Percentiles rank a stretch among this genome's conserved stretches.
Evolutionary conservation across 53 echinoderm and acorn worm genomes (phyloP).

Genomic region (Mesocentrotus franciscanus): DNA sequence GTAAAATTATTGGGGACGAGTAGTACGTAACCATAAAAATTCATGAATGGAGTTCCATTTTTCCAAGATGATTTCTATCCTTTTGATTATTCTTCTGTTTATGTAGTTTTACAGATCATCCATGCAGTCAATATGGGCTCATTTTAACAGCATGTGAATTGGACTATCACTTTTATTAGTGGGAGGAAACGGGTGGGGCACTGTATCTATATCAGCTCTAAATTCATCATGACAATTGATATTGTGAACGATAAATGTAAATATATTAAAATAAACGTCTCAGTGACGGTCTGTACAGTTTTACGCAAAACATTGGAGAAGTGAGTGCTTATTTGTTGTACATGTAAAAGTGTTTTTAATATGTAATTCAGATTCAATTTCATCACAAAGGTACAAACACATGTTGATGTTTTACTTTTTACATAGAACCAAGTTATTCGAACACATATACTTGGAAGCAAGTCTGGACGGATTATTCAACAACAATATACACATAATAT

Average conservation of each 20-base stretch:
- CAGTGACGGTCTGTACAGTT: slow-evolving; percentile 47
- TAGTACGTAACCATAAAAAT: no score
- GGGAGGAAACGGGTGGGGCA: background rate
- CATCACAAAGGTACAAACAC: background rate
- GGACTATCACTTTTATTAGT: background rate
- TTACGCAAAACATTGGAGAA: background rate
- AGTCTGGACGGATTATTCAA: background rate
- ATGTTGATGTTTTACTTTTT: background rate
- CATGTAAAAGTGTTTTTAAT: background rate
- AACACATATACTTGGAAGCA: slow-evolving; percentile 11
- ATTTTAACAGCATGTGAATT: background rate
- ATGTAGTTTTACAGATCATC: background rate
- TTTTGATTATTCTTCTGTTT: background rate
- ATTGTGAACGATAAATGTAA: slow-evolving; percentile 1
- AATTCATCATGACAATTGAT: background rate
- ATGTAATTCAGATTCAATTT: background rate
- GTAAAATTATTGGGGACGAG: no score
- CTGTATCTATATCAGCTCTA: background rate
- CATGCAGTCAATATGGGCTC: no score
- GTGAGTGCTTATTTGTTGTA: background rate
- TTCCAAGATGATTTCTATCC: background rate
- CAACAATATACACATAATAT: background rate
- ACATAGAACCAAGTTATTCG: background rate
- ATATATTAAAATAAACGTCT: slow-evolving; percentile 32
- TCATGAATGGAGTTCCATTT: background rate